Evolutionary conservation across 2,888 invertebrate species (phyloP).

Genomic region (Eueremaeus valkanovi): DNA sequence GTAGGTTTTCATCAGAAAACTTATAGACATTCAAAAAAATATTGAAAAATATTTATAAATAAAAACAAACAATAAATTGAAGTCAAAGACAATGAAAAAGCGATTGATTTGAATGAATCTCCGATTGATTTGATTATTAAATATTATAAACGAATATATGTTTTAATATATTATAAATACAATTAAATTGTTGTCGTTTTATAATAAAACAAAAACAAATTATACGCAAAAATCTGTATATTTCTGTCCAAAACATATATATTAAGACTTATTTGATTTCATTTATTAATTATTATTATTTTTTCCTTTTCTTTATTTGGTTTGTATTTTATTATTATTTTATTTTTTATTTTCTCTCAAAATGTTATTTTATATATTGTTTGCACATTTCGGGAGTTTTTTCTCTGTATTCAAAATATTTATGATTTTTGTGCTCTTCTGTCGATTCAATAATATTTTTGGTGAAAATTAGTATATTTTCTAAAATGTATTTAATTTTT

Average conservation of each 20-base stretch:
- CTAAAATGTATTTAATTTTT: not conserved
- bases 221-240: not conserved
- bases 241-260: too few species aligned
- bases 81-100: too few species aligned
- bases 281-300: not conserved
- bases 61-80: too few species aligned
- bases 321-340: not conserved
- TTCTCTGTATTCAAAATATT: slow-evolving; percentile 2
- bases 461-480: not conserved
- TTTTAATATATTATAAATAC: slow-evolving; percentile 10
- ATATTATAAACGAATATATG: not conserved
- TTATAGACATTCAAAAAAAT: slow-evolving; percentile 12
- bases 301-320: not conserved
- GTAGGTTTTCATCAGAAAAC: slow-evolving; percentile 25
- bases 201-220: slow-evolving; percentile 10
- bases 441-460: not conserved
- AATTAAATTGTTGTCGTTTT: slow-evolving; percentile 1
- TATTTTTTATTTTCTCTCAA: slow-evolving; percentile 5
- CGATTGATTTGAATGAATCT: slow-evolving; percentile 6
- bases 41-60: slow-evolving; percentile 9
- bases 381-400: slow-evolving; percentile 5
- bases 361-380: not conserved
- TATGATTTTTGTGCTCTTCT: not conserved
- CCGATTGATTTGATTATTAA: slow-evolving; percentile 7
- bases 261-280: not conserved